Evolutionary conservation across 2,888 invertebrate genomes (phyloP).

Genomic region (Lucinisca nassula): DNA sequence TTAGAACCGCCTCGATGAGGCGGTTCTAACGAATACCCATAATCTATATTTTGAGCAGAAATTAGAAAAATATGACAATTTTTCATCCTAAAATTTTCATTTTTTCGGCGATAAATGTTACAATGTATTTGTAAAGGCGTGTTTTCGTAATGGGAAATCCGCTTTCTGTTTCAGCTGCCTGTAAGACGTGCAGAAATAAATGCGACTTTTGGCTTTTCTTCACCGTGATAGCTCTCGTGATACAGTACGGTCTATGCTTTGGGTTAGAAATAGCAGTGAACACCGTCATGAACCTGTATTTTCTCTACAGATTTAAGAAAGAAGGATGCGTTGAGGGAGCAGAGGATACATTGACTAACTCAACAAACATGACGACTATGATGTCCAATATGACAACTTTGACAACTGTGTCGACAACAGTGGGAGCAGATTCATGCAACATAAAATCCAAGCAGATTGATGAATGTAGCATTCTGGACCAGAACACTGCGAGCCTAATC

Average conservation of each 20-base stretch:
- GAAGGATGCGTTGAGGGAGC: slow-evolving; percentile 35
- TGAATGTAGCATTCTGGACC: slow-evolving; percentile 47
- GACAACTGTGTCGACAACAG: background rate
- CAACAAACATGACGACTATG: slow-evolving; percentile 5
- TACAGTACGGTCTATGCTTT: slow-evolving; percentile 63
- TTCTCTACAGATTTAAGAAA: slow-evolving; percentile 54
- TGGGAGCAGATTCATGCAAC: background rate
- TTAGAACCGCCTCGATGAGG: too few species aligned
- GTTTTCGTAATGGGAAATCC: background rate
- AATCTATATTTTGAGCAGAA: too few species aligned
- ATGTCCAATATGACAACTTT: slow-evolving; percentile 19
- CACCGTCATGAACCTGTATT: slow-evolving; percentile 64
- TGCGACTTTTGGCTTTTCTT: slow-evolving; percentile 31
- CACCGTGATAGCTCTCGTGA: slow-evolving; percentile 36
- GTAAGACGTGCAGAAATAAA: background rate
- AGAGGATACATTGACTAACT: background rate
- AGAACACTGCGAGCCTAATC: slow-evolving; percentile 58
- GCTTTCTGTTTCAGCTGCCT: background rate
- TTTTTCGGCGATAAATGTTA: too few species aligned
- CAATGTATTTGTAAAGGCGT: too few species aligned
- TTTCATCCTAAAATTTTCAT: too few species aligned
- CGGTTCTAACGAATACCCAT: too few species aligned
- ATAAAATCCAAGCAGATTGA: background rate
- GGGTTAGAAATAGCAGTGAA: slow-evolving; percentile 62
- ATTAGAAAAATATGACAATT: too few species aligned